Evolutionary conservation across 2,113 vertebrate genomes (phyloP), one percentile per base, ranked within the genome.

Genomic region (Serranochromis macrocephalus): DNA sequence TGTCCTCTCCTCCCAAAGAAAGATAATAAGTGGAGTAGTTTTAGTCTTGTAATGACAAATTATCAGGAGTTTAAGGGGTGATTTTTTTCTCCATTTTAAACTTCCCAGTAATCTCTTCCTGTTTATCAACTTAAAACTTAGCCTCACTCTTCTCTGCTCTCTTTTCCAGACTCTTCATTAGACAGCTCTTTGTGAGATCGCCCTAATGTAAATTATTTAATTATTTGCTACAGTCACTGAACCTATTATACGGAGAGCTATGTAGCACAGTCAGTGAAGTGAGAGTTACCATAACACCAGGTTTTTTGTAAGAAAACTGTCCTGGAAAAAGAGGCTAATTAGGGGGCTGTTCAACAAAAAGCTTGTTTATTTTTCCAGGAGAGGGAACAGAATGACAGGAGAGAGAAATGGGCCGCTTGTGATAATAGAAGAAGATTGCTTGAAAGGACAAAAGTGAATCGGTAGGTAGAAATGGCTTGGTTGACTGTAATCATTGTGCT

Each of bases 301-400:
- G 19, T 85, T 84, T 84, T 93, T 85, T 81, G 68, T 61, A 29
- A 47, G 83, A 85, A 84, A 78, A 82, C 86, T 87, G 89, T 86
- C 80, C 54, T 80, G 85, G 78, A 79, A 91, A 54, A 54, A 47
- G 83, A 68, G 49, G 54, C 87, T 91, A 90, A 93, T 89, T 84
- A 93, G 83, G 29, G 57, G 61, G 81, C 40, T 38, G 89, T 75
- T 38, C 88, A 63, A 90, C 88, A 82, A 85, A 66, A 40, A 80
- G 84, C 85, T 66, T 94, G 92, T 94, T 94, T 93, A 84, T 83
- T 90, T 95, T 92, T 93, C 88, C 89, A 90, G 53, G 31, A 51
- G 61, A 73, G 78, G 45, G 31, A 85, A 51, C 38, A 8, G 61
- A 73, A 51, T 12, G 10, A 68, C 45, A 13, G 13, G 38, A 87